phyloP scores from a whole-genome alignment of 2,797 vertebrate species.

The Pseudochromis fuscus region DNA sequence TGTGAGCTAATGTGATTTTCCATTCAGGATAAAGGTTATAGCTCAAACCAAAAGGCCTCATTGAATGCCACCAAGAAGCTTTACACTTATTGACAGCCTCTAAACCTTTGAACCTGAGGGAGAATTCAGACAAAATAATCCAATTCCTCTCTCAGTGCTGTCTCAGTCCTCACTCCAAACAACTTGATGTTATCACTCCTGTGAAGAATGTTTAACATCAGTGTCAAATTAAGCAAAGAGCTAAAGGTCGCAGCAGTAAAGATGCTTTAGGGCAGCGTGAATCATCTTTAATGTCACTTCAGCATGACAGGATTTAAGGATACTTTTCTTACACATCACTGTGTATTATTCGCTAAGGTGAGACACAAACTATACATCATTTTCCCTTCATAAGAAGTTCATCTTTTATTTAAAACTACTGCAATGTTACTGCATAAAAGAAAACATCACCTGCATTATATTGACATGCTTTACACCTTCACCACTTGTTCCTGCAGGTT shows the following conservation, averaged over 20 bases:
- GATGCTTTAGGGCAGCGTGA: constrained; percentile 21
- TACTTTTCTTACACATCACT: background rate
- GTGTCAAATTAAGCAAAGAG: constrained; percentile 56
- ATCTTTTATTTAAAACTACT: background rate
- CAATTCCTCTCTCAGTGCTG: constrained; percentile 41
- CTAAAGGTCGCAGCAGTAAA: constrained; percentile 60
- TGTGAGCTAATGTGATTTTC: constrained; percentile 9
- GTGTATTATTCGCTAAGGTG: background rate
- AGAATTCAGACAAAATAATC: constrained; percentile 54
- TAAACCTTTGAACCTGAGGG: constrained; percentile 45
- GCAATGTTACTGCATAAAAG: background rate
- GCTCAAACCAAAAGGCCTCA: constrained; percentile 26
- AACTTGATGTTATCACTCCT: constrained; percentile 42
- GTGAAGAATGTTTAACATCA: constrained; percentile 61
- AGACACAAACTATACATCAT: background rate
- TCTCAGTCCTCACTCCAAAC: constrained; percentile 30
- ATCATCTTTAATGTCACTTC: constrained; percentile 1
- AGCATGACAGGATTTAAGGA: constrained; percentile 5
- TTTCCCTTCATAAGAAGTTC: background rate
- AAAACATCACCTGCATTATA: background rate
- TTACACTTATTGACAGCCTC: constrained; percentile 32
- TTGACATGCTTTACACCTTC: background rate
- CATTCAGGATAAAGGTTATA: constrained; percentile 29
- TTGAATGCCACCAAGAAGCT: constrained; percentile 22
- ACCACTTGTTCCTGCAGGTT: background rate